Conservation (phyloP, 2,797 vertebrate species). For the Stomatorhinus walkeri region DNA sequence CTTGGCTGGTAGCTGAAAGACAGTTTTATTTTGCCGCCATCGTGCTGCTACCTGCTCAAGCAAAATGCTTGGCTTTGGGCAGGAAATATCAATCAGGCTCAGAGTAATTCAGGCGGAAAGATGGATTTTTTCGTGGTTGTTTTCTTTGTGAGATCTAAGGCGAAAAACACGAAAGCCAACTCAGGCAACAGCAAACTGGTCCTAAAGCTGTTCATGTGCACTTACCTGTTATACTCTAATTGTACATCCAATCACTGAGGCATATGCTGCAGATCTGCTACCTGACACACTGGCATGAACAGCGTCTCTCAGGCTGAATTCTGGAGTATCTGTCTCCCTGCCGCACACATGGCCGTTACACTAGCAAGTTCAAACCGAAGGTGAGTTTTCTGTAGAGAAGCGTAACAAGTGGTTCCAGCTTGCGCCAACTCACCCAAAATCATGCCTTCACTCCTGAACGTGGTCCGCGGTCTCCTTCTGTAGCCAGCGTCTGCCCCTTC, state of each 20-base stretch:
- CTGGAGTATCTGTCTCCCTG: background rate
- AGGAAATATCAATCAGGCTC: background rate
- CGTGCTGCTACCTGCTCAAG: background rate
- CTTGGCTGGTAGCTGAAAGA: background rate
- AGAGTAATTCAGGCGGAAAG: background rate
- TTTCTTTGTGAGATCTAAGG: background rate
- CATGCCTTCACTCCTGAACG: slow-evolving; percentile 53
- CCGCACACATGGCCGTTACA: background rate
- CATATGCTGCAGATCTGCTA: background rate
- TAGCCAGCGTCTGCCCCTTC: background rate
- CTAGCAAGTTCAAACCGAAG: background rate
- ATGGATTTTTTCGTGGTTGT: background rate
- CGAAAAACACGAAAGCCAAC: background rate
- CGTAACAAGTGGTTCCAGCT: background rate
- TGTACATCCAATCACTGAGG: background rate
- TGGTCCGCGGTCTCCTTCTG: slow-evolving; percentile 21
- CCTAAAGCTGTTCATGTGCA: background rate
- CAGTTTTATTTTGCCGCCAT: background rate
- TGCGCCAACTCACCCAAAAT: slow-evolving; percentile 65
- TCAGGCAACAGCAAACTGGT: background rate
- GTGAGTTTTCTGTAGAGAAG: background rate
- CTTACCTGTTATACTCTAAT: background rate
- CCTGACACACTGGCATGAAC: background rate
- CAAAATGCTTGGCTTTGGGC: background rate
- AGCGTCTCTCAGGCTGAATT: background rate